Evolutionary conservation across 2,888 invertebrate genomes (phyloP).

Genomic region (Thalpophila matura): DNA sequence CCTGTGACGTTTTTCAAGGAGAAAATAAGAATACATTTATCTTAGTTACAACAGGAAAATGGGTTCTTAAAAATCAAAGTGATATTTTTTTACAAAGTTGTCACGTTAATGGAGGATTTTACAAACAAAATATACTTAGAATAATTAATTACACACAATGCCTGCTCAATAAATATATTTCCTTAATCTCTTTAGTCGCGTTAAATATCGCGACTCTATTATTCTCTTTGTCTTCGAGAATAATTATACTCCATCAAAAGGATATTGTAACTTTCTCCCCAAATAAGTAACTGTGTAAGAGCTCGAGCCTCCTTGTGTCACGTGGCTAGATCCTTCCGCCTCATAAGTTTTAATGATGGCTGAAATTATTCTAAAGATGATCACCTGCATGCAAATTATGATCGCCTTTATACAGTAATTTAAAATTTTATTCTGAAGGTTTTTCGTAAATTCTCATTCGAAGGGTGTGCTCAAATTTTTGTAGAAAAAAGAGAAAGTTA

Average conservation of each 20-base stretch:
- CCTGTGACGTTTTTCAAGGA: conserved; percentile 71
- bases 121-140: conserved; percentile 16
- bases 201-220: conserved; percentile 21
- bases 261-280: conserved; percentile 31
- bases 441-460: conserved; percentile 69
- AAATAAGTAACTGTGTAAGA: conserved; percentile 25
- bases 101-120: background rate
- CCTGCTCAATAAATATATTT: conserved; percentile 1
- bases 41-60: conserved; percentile 63
- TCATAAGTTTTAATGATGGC: conserved; percentile 78
- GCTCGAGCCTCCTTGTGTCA: conserved; percentile 21
- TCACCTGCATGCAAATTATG: conserved; percentile 75
- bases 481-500: conserved; percentile 68
- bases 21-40: conserved; percentile 72
- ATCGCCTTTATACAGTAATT: conserved; percentile 64
- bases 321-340: conserved; percentile 48
- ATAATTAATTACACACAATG: conserved; percentile 24
- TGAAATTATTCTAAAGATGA: conserved; percentile 69
- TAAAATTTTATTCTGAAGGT: conserved; percentile 62
- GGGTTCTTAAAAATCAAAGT: conserved; percentile 61
- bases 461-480: conserved; percentile 63
- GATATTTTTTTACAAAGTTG: conserved; percentile 20
- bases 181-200: conserved; percentile 16
- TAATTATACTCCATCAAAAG: conserved; percentile 34
- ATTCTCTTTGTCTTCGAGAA: conserved; percentile 41